These are phyloP conservation scores for Chascanopsetta lugubris DNA, from an alignment of 2,113 vertebrate genomes.

Conservation along the genomic window DNA sequence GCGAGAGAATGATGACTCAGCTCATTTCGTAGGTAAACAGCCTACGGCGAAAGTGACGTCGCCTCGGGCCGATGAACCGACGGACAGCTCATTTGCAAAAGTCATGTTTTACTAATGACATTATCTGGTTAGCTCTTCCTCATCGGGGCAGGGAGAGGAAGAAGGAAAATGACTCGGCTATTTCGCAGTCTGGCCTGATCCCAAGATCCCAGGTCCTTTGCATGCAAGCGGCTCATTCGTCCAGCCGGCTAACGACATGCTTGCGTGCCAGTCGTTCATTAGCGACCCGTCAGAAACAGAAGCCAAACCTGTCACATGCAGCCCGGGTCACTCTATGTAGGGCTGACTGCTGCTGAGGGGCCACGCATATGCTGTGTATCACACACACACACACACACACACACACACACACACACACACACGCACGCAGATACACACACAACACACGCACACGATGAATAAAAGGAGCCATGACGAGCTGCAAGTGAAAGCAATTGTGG, in stretches of 20 bases:
- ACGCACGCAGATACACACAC: constrained; percentile 1
- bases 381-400: constrained; percentile 39
- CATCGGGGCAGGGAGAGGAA: constrained; percentile 33
- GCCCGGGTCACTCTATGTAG: constrained; percentile 65
- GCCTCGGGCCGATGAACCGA: neutral
- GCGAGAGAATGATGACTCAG: constrained; percentile 11
- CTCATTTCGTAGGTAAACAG: too few relatives aligned
- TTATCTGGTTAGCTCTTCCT: constrained; percentile 65
- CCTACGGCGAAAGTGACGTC: neutral
- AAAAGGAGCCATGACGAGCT: constrained; percentile 5
- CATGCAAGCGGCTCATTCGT: constrained; percentile 78
- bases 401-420: constrained; percentile 9
- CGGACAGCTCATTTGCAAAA: constrained; percentile 62
- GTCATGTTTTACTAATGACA: constrained; percentile 78
- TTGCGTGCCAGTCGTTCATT: constrained; percentile 84
- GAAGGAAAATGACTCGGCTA: constrained; percentile 61
- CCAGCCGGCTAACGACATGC: constrained; percentile 63
- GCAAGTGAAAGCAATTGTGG: constrained; percentile 2
- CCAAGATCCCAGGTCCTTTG: constrained; percentile 64
- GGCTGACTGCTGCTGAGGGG: constrained; percentile 20
- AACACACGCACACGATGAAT: constrained; percentile 17
- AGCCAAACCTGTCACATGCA: constrained; percentile 82
- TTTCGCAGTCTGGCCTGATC: constrained; percentile 54
- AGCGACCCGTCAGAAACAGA: constrained; percentile 66
- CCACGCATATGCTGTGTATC: constrained; percentile 58